Percentiles rank a stretch among this genome's conserved stretches.
Conservation (phyloP, 2,888 invertebrate genomes). For the Diarsia dahlii region DNA sequence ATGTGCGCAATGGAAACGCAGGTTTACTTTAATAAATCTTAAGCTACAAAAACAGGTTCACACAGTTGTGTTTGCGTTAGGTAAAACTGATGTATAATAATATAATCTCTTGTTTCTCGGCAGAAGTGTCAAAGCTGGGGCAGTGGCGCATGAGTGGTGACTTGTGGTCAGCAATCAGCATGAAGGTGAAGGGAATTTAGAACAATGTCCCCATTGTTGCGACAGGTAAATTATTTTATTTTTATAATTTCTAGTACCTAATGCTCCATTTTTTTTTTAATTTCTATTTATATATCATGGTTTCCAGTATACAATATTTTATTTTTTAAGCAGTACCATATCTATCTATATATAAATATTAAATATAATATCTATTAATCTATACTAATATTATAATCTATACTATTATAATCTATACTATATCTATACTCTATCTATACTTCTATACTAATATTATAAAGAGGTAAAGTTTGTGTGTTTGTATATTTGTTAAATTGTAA, state of each 20-base stretch:
- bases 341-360: too few species aligned
- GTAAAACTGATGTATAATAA: background rate
- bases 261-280: too few species aligned
- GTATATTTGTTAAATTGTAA: too few species aligned
- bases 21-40: constrained; percentile 4
- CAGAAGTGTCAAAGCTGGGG: background rate
- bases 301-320: too few species aligned
- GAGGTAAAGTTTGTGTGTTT: too few species aligned
- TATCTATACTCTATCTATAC: too few species aligned
- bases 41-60: constrained; percentile 1
- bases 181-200: constrained; percentile 7
- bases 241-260: background rate
- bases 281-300: too few species aligned
- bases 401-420: too few species aligned
- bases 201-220: constrained; percentile 43
- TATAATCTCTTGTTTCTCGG: constrained; percentile 16
- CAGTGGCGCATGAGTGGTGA: background rate
- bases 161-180: constrained; percentile 22
- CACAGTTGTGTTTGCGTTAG: constrained; percentile 1
- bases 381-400: too few species aligned
- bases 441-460: too few species aligned
- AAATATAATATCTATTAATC: too few species aligned
- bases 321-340: too few species aligned
- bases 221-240: constrained; percentile 39
- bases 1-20: background rate